Evolutionary conservation across 2,888 invertebrate genomes (phyloP), one percentile per base, ranked within the genome.

Genomic region (Luperina nickerlii): DNA sequence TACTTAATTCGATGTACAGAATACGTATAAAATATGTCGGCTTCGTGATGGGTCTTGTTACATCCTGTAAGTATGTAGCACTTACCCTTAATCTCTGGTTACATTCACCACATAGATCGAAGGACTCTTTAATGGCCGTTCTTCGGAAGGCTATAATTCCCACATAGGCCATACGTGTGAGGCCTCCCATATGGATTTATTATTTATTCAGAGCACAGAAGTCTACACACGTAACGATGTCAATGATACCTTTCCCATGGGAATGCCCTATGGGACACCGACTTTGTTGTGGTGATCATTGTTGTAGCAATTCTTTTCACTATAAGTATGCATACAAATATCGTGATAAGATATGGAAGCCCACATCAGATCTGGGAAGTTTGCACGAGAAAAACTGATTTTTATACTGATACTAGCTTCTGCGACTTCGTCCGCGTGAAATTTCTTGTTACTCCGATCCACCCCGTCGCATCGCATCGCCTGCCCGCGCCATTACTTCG

Each of bases 211-310:
- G 81, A 62, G 20, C 72, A 67, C 76, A 66, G 27, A 24, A 69
- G 57, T 38, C 38, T 51, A 73, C 38, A 72, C 89, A 90, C 90
- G 89, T 87, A 87, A 83, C 78, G 74, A 87, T 87, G 87, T 78
- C 84, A 84, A 87, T 82, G 90, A 82, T 77, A 83, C 48, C 70
- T 74, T 86, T 90, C 89, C 82, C 88, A 84, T 87, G 89, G 79
- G 89, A 90, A 89, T 65, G 27, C 13, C 66, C 18, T 57, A 20
- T 63, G 79, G 78, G 73, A 81, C 9, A n/a, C 63, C 48, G 51
- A 63, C 62, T 77, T 66, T 70, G 69, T 68, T 62, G n/a, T 78
- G 51, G 89, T 85, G 11, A 83, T 51, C 74, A 65, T 71, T 48
- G 45, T 18, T 86, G 32, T 45, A 24, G 65, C 18, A 65, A 79